Evolutionary conservation across 2,113 vertebrate genomes (phyloP).

Genomic region (Helogale parvula): DNA sequence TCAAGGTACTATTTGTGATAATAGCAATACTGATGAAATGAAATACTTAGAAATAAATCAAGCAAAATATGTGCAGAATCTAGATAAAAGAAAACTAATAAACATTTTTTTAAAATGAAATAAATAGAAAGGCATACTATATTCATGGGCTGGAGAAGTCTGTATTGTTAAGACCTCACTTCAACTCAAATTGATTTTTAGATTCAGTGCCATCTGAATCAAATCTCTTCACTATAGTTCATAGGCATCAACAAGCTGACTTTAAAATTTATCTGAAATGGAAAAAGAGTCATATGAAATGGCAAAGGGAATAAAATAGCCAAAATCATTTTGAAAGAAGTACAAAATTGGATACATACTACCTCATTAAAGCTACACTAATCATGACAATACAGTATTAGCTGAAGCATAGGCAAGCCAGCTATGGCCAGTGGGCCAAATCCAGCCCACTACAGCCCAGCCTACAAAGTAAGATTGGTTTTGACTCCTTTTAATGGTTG

Average conservation of each 20-base stretch:
- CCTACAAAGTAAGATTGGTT: not conserved
- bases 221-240: not conserved
- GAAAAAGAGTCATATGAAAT: not conserved
- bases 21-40: not conserved
- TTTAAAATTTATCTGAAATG: not conserved
- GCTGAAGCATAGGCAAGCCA: not conserved
- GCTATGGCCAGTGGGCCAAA: not conserved
- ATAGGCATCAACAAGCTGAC: not conserved
- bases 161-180: not conserved
- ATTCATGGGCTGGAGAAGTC: not conserved
- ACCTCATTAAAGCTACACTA: not conserved
- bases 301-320: not conserved
- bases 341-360: not conserved
- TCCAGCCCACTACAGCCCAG: not conserved
- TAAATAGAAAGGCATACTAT: not conserved
- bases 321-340: not conserved
- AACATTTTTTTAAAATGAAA: not conserved
- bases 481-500: not conserved
- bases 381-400: not conserved
- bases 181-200: not conserved
- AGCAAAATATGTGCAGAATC: not conserved
- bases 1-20: not conserved
- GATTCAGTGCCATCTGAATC: not conserved
- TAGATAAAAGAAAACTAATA: not conserved
- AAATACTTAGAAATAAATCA: not conserved